phyloP scores from a whole-genome alignment of 1,140 invertebrate genomes.

The Psilanteris sp. region DNA sequence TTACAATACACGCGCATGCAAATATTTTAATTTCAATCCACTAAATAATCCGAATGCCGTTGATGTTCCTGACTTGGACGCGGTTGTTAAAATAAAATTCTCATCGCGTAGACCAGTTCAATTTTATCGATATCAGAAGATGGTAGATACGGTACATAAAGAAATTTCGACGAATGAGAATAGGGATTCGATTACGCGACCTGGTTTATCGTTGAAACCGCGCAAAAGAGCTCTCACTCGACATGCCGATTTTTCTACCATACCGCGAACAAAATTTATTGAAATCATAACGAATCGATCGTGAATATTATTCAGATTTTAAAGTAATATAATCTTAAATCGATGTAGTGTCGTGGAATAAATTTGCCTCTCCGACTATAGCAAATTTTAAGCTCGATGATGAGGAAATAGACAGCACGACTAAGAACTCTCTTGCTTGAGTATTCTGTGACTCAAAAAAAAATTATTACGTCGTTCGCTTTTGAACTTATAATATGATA shows the following conservation, averaged over 20 bases:
- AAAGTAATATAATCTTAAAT: slow-evolving; percentile 78
- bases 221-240: slow-evolving; percentile 55
- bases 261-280: slow-evolving; percentile 69
- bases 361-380: slow-evolving; percentile 67
- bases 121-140: slow-evolving; percentile 59
- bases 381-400: slow-evolving; percentile 30
- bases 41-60: slow-evolving; percentile 34
- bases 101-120: slow-evolving; percentile 51
- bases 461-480: slow-evolving; percentile 39
- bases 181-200: slow-evolving; percentile 68
- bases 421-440: slow-evolving; percentile 25
- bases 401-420: slow-evolving; percentile 52
- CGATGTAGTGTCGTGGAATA: slow-evolving; percentile 75
- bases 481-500: too few relatives aligned
- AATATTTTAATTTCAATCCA: too few relatives aligned
- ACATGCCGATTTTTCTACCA: slow-evolving; percentile 72
- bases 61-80: slow-evolving; percentile 26
- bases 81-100: slow-evolving; percentile 41
- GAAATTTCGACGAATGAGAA: slow-evolving; percentile 58
- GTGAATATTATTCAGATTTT: slow-evolving; percentile 78
- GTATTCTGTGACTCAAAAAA: slow-evolving; percentile 29
- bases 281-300: slow-evolving; percentile 75
- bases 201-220: slow-evolving; percentile 68
- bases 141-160: slow-evolving; percentile 50
- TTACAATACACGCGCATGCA: too few relatives aligned